These are phyloP conservation scores for Drosophila demipolita DNA, from an alignment of 2,888 invertebrate species.

Conservation along the genomic window DNA sequence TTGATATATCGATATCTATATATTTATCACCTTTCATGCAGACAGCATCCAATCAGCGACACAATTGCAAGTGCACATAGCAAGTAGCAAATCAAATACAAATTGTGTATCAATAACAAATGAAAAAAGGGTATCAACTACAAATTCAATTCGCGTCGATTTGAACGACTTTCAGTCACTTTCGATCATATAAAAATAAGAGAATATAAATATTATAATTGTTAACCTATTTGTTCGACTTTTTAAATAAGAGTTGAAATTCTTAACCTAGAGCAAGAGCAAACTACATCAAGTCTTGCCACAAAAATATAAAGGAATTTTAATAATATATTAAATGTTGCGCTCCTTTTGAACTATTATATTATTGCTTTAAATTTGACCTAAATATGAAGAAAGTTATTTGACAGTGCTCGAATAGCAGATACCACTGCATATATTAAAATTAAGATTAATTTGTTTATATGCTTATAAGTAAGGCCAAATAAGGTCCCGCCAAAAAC, in stretches of 20 bases:
- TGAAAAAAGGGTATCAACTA: slow-evolving; percentile 11
- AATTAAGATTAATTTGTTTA: not conserved
- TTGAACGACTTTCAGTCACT: slow-evolving; percentile 17
- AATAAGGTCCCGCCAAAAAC: not conserved
- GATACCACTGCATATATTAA: not conserved
- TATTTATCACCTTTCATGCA: slow-evolving; percentile 6
- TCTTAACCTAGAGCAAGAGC: not conserved
- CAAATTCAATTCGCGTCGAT: not conserved
- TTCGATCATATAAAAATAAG: not conserved
- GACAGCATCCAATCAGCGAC: slow-evolving; percentile 56
- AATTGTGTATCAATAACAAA: slow-evolving; percentile 51
- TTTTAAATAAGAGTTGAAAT: not conserved
- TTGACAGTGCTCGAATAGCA: not conserved
- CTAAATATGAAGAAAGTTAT: not conserved
- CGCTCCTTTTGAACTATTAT: slow-evolving; percentile 24
- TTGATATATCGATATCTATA: slow-evolving; percentile 8
- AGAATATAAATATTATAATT: not conserved
- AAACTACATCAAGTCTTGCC: not conserved
- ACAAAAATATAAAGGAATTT: no score
- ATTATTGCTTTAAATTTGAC: slow-evolving; percentile 21
- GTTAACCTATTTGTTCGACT: not conserved
- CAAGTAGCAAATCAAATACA: slow-evolving; percentile 73
- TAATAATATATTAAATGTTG: not conserved
- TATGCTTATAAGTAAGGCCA: not conserved
- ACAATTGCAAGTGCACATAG: slow-evolving; percentile 64